Conservation (phyloP, 2,113 vertebrate species). For the Pimephales promelas region DNA sequence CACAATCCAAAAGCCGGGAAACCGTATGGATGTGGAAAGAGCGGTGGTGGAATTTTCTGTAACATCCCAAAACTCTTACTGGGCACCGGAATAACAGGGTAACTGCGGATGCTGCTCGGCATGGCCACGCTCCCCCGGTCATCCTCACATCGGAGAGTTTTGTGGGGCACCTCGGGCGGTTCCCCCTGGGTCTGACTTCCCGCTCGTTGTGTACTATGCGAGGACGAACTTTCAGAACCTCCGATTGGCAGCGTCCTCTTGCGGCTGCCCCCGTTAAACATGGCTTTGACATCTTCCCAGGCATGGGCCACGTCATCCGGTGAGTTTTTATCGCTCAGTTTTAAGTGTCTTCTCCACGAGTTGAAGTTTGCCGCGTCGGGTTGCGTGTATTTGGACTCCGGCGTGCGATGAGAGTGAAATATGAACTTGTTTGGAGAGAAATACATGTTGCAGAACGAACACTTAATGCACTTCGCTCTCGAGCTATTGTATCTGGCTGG, state of each 20-base stretch:
- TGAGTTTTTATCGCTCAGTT: constrained; percentile 82
- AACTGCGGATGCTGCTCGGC: constrained; percentile 82
- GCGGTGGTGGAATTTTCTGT: constrained; percentile 90
- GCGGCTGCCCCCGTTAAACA: constrained; percentile 95
- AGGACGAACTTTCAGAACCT: constrained; percentile 67
- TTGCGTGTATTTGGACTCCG: constrained; percentile 91
- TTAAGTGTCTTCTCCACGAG: constrained; percentile 91
- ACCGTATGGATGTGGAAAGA: constrained; percentile 92
- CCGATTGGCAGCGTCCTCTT: constrained; percentile 88
- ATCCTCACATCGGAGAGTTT: constrained; percentile 78
- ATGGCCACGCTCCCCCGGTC: constrained; percentile 69
- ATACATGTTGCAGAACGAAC: constrained; percentile 90
- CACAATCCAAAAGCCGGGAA: constrained; percentile 93
- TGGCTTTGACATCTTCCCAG: constrained; percentile 97
- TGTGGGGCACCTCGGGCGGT: constrained; percentile 76
- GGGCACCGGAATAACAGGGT: constrained; percentile 94
- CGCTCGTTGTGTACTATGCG: constrained; percentile 65
- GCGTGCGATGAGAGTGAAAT: constrained; percentile 89
- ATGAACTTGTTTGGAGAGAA: constrained; percentile 94
- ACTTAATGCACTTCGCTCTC: constrained; percentile 92
- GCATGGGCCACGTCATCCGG: constrained; percentile 85
- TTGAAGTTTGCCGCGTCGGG: constrained; percentile 92
- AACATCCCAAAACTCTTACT: constrained; percentile 94
- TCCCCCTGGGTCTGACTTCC: constrained; percentile 57
- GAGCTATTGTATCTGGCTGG: constrained; percentile 92